Evolutionary conservation across 1,140 invertebrate species (phyloP), one percentile per base, ranked within the genome.

Genomic region (Mya arenaria): DNA sequence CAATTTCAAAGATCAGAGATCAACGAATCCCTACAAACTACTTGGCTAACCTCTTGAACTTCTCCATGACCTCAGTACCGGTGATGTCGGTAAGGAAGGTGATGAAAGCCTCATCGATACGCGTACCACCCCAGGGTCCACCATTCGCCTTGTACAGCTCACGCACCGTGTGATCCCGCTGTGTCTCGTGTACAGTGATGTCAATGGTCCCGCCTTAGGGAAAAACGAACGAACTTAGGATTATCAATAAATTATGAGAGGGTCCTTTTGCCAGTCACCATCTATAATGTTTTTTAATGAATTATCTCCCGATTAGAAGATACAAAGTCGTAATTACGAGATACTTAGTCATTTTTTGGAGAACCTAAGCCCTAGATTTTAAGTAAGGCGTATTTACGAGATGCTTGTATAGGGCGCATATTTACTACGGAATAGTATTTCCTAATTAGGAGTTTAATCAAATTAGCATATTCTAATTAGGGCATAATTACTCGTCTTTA

Each of bases 201-300:
- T 87, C 86, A 23, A 87, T 73, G 5, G 86, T 87, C 15, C 86
- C 86, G 41, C 86, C 86, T 87, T 36, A 69, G n/a, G n/a, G n/a
- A n/a, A 13, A 48, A 48, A 48, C 44, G n/a, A 48, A 48, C n/a
- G 44, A 48, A 15, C 13, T 48, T n/a, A 48, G 13, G 44, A 15
- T 13, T n/a, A 15, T 13, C 13, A 15, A 48, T 48, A 15, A 15
- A 48, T 48, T n/a, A 48, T 48, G 13, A n/a, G 13, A 15, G 13
- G 13, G 44, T 15, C 44, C 13, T 15, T 48, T 15, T 48, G n/a
- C n/a, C 44, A n/a, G 44, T 48, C 44, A 48, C 44, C 13, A 48
- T n/a, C 13, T 48, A 13, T 48, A 15, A n/a, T n/a, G 44, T 13
- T 15, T 48, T 13, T 13, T 15, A n/a, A n/a, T 48, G n/a, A n/a